Evolutionary conservation across 2,113 vertebrate species (phyloP), one percentile per base, ranked within the genome.

Genomic region (Laticauda laticaudata): DNA sequence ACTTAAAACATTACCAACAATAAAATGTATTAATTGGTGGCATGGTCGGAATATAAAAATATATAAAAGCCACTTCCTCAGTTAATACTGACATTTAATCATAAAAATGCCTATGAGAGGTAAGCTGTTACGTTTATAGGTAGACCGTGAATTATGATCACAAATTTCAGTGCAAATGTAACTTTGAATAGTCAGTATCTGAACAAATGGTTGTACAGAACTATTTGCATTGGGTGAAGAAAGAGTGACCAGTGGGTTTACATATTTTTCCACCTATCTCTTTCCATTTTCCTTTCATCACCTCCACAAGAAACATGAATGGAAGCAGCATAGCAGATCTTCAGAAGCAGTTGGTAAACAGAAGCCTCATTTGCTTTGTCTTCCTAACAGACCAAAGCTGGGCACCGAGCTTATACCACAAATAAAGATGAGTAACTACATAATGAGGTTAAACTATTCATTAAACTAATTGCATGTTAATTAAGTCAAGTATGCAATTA

Each of bases 401-500:
- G 95, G 94, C 96, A 96, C 51, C 75, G 94, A 91, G 69, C 96
- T 93, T 53, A 56, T 87, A 90, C 94, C 92, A 95, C 88, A 93
- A 93, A 97, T 96, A 97, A 97, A 96, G 97, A 98, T 96, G 94
- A 97, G 92, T 94, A 97, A 94, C 93, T 96, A 94, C 93, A 93
- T 96, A 96, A 96, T 92, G 92, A 96, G 96, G 96, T 97, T 97
- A 97, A 98, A 97, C 97, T 97, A 97, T 97, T 97, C 96, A 97
- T 97, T 97, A 98, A 97, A 96, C 94, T 97, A 98, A 98, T 97
- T 98, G 95, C 95, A 96, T 96, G 96, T 96, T 98, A 97, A 98
- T 98, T 97, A 97, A 96, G 95, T 96, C 97, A 97, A 97, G 61
- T 88, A 97, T 15, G 94, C 95, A 96, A 95, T 98, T 97, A 97